Evolutionary conservation across 2,797 vertebrate species (phyloP), one percentile per base, ranked within the genome.

Genomic region (Acanthornis magna): DNA sequence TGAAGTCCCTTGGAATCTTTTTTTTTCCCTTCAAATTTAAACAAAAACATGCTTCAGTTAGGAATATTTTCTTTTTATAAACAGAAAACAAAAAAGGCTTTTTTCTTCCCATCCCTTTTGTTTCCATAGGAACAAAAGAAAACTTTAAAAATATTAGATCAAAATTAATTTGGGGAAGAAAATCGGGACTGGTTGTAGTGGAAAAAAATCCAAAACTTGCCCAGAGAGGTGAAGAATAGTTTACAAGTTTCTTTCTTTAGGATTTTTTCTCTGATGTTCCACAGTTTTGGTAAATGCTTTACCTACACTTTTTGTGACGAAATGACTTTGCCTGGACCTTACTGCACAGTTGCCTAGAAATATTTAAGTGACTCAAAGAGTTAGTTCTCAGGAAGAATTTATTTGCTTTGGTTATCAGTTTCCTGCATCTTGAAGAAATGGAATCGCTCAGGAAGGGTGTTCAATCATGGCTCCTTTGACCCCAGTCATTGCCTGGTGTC

Each of bases 41-140:
- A 50, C 10, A 80, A 55, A 75, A 30, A 30, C 13, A 34, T 62
- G 4, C 13, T 84, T 92, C 42, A 57, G 4, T 32, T 67, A 68
- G 53, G 23, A 72, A 32, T 43, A 23, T 40, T 53, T 14, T 11
- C n/a, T 77, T 88, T 80, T 68, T 1, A 36, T 68, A 53, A 63
- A 43, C 8, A 45, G 38, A 38, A 38, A 38, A 22, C 17, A 79
- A 17, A 66, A 60, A 26, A 1, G 0, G 1, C 2, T 9, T 62
- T 38, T 73, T 5, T 2, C 7, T 0, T 30, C 25, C 9, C 3
- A 16, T 47, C 4, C 2, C 3, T 1, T 72, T 89, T 71, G 40
- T 58, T 67, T 32, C 27, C 11, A 2, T 22, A 68, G 4, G 5
- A 75, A 54, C 62, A 57, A 70, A 92, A 55, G 10, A n/a, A 65